Conservation (phyloP, 1,140 invertebrate genomes). For the Amyelois transitella region DNA sequence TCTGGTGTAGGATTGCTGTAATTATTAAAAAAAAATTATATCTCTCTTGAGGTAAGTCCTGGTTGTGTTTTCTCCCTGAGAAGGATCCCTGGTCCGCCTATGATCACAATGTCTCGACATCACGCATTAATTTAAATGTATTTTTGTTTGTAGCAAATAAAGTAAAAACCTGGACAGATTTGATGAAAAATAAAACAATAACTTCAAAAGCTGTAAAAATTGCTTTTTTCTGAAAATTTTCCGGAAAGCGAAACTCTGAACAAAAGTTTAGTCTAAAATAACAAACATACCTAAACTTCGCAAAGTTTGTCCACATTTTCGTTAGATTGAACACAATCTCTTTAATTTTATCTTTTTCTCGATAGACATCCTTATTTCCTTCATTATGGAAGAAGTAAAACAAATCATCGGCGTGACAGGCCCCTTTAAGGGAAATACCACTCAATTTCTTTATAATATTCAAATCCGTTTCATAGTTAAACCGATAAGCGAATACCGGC, state of each 20-base stretch:
- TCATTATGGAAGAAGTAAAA: constrained; percentile 77
- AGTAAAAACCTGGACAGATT: background rate
- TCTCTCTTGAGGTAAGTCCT: no score
- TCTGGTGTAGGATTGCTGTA: constrained; percentile 38
- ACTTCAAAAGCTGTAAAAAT: background rate
- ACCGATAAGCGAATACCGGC: constrained; percentile 71
- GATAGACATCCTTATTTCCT: constrained; percentile 45
- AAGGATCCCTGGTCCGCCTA: background rate
- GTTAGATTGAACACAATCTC: constrained; percentile 66
- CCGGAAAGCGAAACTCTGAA: background rate
- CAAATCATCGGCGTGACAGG: constrained; percentile 79
- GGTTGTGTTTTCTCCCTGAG: no score
- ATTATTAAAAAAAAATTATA: constrained; percentile 9
- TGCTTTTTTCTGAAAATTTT: background rate
- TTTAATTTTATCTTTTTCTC: constrained; percentile 43
- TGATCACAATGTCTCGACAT: background rate
- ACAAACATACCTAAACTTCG: constrained; percentile 76
- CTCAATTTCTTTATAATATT: constrained; percentile 45
- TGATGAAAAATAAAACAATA: background rate
- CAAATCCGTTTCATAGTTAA: constrained; percentile 60
- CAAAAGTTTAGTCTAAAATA: background rate
- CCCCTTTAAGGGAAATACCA: constrained; percentile 51
- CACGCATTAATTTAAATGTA: background rate
- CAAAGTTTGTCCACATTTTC: constrained; percentile 82
- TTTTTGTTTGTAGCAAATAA: background rate